phyloP scores from a whole-genome alignment of 2,888 invertebrate species.

The Lottia scabra region DNA sequence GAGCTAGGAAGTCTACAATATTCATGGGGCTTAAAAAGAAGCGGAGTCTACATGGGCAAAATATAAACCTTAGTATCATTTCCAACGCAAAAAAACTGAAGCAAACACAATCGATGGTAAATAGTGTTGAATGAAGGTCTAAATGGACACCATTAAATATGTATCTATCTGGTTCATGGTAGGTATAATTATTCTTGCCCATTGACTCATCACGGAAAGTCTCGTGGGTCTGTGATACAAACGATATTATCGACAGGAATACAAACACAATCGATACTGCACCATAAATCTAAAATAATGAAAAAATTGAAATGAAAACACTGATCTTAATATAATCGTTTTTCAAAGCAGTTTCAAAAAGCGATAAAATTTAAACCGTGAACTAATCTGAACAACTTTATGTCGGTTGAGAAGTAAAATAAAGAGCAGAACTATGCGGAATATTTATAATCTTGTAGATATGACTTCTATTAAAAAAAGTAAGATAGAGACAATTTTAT shows the following conservation, averaged over 20 bases:
- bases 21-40: conserved; percentile 35
- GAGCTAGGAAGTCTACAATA: conserved; percentile 38
- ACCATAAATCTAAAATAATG: conserved; percentile 30
- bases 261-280: conserved; percentile 33
- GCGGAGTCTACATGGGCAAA: conserved; percentile 32
- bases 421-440: too few relatives aligned
- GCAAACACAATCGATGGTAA: conserved; percentile 38
- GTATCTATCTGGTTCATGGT: neutral
- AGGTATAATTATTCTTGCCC: neutral
- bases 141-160: neutral
- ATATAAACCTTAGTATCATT: conserved; percentile 36
- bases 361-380: conserved; percentile 11
- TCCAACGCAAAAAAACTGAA: conserved; percentile 45
- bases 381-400: neutral
- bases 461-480: too few relatives aligned
- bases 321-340: too few relatives aligned
- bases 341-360: too few relatives aligned
- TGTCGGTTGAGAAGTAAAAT: too few relatives aligned
- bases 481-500: too few relatives aligned
- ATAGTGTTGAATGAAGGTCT: conserved; percentile 29
- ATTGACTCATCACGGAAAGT: conserved; percentile 15
- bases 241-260: conserved; percentile 35
- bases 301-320: too few relatives aligned
- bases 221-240: conserved; percentile 35
- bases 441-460: too few relatives aligned